These are phyloP conservation scores for Bambusicola thoracicus DNA, from an alignment of 2,113 vertebrate species.

Conservation along the genomic window DNA sequence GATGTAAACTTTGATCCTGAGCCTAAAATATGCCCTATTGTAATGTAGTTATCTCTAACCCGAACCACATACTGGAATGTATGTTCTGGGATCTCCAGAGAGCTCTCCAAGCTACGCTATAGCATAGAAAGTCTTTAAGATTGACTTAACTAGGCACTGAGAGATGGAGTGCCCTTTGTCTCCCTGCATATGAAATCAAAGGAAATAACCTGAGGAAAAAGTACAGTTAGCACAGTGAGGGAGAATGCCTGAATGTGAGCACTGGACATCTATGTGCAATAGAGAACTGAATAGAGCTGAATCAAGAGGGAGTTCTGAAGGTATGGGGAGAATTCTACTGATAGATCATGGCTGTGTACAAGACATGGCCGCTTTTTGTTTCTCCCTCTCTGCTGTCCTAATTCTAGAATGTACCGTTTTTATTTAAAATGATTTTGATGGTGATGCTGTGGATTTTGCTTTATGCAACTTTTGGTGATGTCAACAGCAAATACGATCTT, in stretches of 20 bases:
- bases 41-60: constrained; percentile 39
- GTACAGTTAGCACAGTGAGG: fast-evolving
- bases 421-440: background rate
- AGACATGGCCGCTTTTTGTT: background rate
- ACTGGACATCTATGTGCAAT: fast-evolving
- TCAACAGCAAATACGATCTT: background rate
- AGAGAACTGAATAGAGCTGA: background rate
- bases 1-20: constrained; percentile 38
- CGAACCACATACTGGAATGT: background rate
- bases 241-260: background rate
- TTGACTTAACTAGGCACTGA: background rate
- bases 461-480: background rate
- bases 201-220: background rate
- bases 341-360: background rate
- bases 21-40: constrained; percentile 6
- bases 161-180: background rate
- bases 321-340: background rate
- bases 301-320: background rate
- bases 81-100: background rate
- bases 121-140: background rate
- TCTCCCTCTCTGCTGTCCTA: background rate
- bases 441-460: background rate
- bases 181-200: background rate
- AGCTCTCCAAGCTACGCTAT: background rate
- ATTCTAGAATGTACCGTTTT: background rate